Conservation (phyloP, 2,113 vertebrate species). For the Lathamus discolor region DNA sequence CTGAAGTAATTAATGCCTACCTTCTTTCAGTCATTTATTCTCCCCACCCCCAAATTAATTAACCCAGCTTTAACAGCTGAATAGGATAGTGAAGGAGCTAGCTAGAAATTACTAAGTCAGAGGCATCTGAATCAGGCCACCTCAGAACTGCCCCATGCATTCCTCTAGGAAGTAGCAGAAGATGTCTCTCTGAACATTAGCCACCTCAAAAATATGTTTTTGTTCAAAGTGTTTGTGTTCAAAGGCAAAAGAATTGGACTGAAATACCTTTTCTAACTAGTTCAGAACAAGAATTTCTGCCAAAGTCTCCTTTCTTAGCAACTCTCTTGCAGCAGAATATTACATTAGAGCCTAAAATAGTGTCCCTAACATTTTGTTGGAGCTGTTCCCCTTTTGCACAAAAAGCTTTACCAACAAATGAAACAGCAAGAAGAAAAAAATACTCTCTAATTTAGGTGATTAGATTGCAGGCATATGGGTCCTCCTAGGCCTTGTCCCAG, state of each 20-base stretch:
- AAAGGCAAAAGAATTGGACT: background rate
- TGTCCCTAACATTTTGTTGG: background rate
- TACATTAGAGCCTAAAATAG: background rate
- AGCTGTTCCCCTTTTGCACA: background rate
- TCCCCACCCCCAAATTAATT: background rate
- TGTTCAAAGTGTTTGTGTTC: background rate
- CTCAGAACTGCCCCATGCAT: background rate
- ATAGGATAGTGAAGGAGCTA: background rate
- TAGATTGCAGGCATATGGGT: background rate
- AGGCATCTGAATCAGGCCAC: background rate
- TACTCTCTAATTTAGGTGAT: background rate
- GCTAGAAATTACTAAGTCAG: background rate
- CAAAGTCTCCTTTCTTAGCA: background rate
- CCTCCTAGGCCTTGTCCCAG: background rate
- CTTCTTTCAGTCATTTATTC: background rate
- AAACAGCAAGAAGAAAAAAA: background rate
- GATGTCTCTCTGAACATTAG: background rate
- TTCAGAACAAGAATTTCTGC: background rate
- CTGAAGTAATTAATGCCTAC: background rate
- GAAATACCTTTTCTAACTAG: background rate
- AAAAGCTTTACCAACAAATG: background rate
- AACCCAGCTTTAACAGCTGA: background rate
- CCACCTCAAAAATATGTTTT: background rate
- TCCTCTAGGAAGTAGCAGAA: background rate
- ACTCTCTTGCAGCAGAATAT: background rate